Base-by-base conservation (phyloP, 2,888 invertebrate species). In the Cryptus armator region DNA sequence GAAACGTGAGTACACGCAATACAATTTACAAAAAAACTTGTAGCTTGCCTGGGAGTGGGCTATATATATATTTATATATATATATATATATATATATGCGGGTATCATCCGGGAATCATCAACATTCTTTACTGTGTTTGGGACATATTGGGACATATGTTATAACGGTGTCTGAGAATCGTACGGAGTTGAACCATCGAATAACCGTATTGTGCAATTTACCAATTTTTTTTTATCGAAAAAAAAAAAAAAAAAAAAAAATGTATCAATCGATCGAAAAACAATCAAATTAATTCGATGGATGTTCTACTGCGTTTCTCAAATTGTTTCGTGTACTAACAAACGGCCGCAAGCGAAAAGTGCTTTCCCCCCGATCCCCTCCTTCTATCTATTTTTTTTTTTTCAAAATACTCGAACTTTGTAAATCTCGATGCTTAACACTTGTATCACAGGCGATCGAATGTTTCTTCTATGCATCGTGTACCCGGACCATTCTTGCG, bases 1-100 rank as follows among this genome's bases (percentile, higher is more conserved):
- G 86, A 93, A 93, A 92, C 94, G 95, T 95, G 94, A 95, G 95
- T 95, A 94, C 92, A 88, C 87, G 85, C 71, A 86, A 48, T 37
- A 74, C 37, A 51, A 53, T 24, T 24, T 19, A 66, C 29, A 78
- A 56, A 72, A 71, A 87, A 87, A 84, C 86, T 76, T 86, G 83
- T 87, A 88, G 88, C 89, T 90, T 90, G 89, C 87, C 87, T 88
- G 89, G 89, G 87, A 87, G 75, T 89, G 89, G 88, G 85, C 86
- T 88, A 24, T 24, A 24, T 24, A 24, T 24, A 24, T 24, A 24
- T 24, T 1, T 24, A 1, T 24, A 24, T 24, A 24, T 24, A 24
- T 2, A 1, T 24, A 2, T 24, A 24, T 24, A 24, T 24, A 24
- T 24, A 24, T 24, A 86, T 85, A 71, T 80, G 67, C 70, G 74